Base-by-base conservation (phyloP, 2,113 vertebrate species). In the Vidua chalybeata region DNA sequence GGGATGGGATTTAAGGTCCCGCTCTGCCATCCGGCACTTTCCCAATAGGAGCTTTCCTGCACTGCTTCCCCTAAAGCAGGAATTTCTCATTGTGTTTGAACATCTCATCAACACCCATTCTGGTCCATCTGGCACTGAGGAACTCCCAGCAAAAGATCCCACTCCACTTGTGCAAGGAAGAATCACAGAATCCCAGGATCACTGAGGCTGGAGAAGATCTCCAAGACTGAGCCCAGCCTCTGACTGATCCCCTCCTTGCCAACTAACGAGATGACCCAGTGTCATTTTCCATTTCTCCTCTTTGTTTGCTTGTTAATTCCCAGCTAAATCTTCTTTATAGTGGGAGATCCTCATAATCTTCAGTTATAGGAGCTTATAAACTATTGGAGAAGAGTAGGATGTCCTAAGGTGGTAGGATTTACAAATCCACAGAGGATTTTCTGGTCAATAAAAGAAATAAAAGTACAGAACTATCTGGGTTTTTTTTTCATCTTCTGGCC, bases 21-120 rank as follows among this genome's bases (percentile, higher is more conserved):
- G 0, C 56, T 54, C 21, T 59, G 31, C 9, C 55, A 30, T 33
- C 43, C 81, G 51, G 58, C 45, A 27, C 61, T 26, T 61, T 15
- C 28, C 37, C 46, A 15, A 10, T 0, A 23, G 55, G 33, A 71
- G 16, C 26, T 89, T 76, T 41, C 35, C 55, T 56, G 37, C 41
- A 10, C 7, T 2, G 0, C 48, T 61, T 79, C n/a, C 43, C 54
- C 54, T 19, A 3, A 33, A 67, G 62, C 0, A 41, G 67, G 23
- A 10, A 15, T 37, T 89, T 46, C 77, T 72, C 3, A 0, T 6
- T 33, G 80, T 35, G 52, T 20, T 39, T 41, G 33, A 18, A n/a
- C 27, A 8, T 37, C 41, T 23, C 35, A 19, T 14, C 4, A 71
- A 22, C 0, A 0, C 23, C 51, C 0, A 0, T 11, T 56, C 52